Base-by-base conservation (phyloP, 2,888 invertebrate genomes). In the Crepidodera aurea region DNA sequence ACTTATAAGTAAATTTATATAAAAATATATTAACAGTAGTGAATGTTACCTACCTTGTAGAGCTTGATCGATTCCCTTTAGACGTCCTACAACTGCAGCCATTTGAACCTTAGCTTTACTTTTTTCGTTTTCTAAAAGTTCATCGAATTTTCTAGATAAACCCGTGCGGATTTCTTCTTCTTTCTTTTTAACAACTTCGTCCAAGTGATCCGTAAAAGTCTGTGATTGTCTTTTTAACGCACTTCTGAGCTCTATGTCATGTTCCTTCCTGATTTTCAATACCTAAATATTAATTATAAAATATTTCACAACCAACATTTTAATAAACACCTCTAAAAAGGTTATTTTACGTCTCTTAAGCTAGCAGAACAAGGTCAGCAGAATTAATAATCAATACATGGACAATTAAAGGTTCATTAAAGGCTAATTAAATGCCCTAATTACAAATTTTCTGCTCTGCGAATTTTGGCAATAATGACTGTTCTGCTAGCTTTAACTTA, bases 171-270 rank as follows among this genome's bases (percentile, higher is more conserved):
- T 73, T 76, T 86, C 85, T 42, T 74, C 71, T 67, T 85, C 85
- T 29, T 82, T 82, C 6, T 81, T 71, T 2, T 82, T 80, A 10
- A 97, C 82, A 0, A 88, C 89, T 72, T 92, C 92, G 40, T 86
- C 85, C 62, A 93, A 78, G 68, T 93, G 90, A 77, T 96, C 95
- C 50, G 89, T 85, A 79, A 96, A 95, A 0, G 94, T 89, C 73
- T 94, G 93, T 1, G 91, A 87, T 75, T 96, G 96, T 53, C 92
- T 86, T 76, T 92, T 91, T 62, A 98, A 79, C 73, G 94, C 91
- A 10, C 87, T 85, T 42, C 91, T 88, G 59, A 96, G 80, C 64
- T 90, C 90, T 48, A 85, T 84, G 75, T 95, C 91, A 19, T 88
- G 84, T 44, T 88, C 87, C 0, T 86, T 84, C 71, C 87, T 86